Evolutionary conservation across 1,140 invertebrate genomes (phyloP).

Genomic region (Zophobas morio): DNA sequence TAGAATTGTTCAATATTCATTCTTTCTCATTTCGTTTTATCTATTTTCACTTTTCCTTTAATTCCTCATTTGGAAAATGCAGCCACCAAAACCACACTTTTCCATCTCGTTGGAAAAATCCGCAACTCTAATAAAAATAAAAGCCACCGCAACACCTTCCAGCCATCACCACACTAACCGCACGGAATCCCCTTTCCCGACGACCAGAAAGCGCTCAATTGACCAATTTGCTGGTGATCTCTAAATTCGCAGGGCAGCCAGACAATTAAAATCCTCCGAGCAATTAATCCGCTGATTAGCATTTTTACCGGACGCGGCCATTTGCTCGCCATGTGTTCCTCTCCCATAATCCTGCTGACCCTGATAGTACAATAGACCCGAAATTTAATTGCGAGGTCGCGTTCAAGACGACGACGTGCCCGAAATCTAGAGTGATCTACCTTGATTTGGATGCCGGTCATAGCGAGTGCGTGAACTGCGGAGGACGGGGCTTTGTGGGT

Average conservation of each 20-base stretch:
- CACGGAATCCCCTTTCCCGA: no score
- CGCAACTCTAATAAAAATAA: no score
- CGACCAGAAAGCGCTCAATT: background rate
- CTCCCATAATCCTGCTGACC: constrained; percentile 35
- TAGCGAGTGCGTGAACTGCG: background rate
- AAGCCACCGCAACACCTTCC: no score
- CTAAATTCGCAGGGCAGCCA: constrained; percentile 38
- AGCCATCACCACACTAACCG: no score
- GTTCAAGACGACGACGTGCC: constrained; percentile 8
- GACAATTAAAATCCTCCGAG: constrained; percentile 16
- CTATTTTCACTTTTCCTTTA: no score
- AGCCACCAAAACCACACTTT: no score
- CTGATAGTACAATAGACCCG: constrained; percentile 39
- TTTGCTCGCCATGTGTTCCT: background rate
- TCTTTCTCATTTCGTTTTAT: no score
- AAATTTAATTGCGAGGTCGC: constrained; percentile 39
- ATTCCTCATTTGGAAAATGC: no score
- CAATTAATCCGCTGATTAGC: constrained; percentile 26
- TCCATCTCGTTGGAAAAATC: no score
- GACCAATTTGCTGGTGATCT: constrained; percentile 36
- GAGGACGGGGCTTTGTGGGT: constrained; percentile 31
- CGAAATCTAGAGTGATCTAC: constrained; percentile 25
- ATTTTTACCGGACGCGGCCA: constrained; percentile 29
- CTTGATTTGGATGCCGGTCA: constrained; percentile 35
- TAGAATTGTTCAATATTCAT: no score